Percentiles rank a stretch among this genome's conserved stretches.
phyloP scores from a whole-genome alignment of 35 echinoderm and acorn worm genomes.

The Chiridota heheva region DNA sequence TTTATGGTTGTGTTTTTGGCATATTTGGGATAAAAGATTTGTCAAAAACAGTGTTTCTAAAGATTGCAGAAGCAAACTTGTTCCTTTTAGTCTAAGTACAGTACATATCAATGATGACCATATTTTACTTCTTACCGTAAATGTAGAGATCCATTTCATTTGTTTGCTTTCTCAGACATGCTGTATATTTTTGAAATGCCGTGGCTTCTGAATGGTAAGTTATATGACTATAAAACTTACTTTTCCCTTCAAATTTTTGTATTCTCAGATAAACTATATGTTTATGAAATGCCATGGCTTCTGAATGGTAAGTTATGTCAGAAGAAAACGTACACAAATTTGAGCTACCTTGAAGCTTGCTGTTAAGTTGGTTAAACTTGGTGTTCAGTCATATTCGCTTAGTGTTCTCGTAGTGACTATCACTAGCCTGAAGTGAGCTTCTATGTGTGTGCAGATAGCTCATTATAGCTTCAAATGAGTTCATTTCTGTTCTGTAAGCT shows the following conservation, averaged over 20 bases:
- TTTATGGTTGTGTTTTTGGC: too few species aligned
- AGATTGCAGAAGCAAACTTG: not conserved
- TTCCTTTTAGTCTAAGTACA: not conserved
- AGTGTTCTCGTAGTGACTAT: too few species aligned
- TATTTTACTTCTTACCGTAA: not conserved
- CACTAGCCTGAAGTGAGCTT: too few species aligned
- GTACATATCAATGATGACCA: not conserved
- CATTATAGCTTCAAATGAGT: too few species aligned
- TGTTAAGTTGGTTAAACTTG: too few species aligned
- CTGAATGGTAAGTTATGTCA: slow-evolving; percentile 71
- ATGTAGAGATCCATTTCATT: not conserved
- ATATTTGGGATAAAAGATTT: too few species aligned
- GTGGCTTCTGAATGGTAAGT: slow-evolving; percentile 89
- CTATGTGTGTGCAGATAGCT: too few species aligned
- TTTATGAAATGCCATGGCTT: slow-evolving; percentile 91
- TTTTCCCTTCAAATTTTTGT: not conserved
- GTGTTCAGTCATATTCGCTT: too few species aligned
- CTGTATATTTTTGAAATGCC: slow-evolving; percentile 77
- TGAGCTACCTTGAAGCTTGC: too few species aligned
- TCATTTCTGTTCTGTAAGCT: too few species aligned
- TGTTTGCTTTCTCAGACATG: not conserved
- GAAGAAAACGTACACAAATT: too few species aligned
- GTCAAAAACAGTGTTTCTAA: not conserved
- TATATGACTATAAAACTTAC: not conserved
- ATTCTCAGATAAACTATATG: slow-evolving; percentile 64